Evolutionary conservation across 2,888 invertebrate genomes (phyloP).

Genomic region (Aricia artaxerxes): DNA sequence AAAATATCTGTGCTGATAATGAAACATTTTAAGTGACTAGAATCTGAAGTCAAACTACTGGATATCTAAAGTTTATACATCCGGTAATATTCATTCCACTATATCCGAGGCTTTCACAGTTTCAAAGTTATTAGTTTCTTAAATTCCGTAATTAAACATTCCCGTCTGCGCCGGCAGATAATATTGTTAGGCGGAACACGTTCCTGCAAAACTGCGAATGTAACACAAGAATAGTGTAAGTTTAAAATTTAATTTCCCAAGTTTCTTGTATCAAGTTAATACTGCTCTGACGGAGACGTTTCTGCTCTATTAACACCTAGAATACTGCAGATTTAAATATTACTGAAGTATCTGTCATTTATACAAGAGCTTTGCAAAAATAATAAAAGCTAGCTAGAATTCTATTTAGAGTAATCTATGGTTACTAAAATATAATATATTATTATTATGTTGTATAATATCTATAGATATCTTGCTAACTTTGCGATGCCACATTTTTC

Average conservation of each 20-base stretch:
- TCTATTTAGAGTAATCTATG: no score
- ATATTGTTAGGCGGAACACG: conserved; percentile 19
- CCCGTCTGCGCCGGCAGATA: conserved; percentile 7
- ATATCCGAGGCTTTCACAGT: neutral
- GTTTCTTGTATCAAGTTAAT: conserved; percentile 23
- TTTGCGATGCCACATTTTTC: no score
- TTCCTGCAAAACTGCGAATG: conserved; percentile 21
- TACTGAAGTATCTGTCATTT: neutral
- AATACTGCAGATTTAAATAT: neutral
- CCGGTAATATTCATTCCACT: neutral
- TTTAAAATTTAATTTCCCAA: conserved; percentile 30
- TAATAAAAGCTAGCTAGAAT: no score
- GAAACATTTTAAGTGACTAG: neutral
- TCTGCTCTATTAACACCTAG: conserved; percentile 12
- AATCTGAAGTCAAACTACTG: neutral
- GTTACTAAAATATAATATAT: no score
- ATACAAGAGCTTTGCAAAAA: no score
- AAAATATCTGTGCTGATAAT: neutral
- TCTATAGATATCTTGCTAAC: no score
- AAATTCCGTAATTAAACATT: conserved; percentile 18
- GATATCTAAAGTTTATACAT: neutral
- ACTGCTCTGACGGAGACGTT: neutral
- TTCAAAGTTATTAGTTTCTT: conserved; percentile 26
- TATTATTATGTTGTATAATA: no score
- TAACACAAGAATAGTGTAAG: conserved; percentile 26